Evolutionary conservation across 2,797 vertebrate genomes (phyloP).

Genomic region (Channallabes apus): DNA sequence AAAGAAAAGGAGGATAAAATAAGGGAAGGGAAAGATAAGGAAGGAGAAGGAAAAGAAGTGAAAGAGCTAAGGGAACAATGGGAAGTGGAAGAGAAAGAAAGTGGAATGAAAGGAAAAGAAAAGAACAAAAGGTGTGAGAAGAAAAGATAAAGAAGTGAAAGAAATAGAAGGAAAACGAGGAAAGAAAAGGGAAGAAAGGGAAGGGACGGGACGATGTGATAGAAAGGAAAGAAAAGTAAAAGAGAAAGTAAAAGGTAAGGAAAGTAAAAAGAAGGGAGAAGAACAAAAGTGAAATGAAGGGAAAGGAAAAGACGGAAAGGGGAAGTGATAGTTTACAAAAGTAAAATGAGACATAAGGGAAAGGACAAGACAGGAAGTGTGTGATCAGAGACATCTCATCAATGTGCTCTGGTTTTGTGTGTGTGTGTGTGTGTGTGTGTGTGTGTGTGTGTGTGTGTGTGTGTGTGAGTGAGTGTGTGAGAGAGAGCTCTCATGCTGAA

Average conservation of each 20-base stretch:
- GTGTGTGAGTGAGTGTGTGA: neutral
- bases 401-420: neutral
- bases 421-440: slow-evolving; percentile 23
- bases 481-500: neutral
- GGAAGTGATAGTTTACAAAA: neutral
- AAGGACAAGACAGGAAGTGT: neutral
- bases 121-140: too few relatives aligned
- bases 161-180: neutral
- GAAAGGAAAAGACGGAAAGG: neutral
- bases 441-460: neutral
- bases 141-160: neutral
- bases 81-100: neutral
- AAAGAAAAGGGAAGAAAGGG: neutral
- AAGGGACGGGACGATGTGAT: neutral
- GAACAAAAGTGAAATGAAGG: neutral
- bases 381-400: neutral
- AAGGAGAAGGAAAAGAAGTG: too few relatives aligned
- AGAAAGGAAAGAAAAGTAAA: neutral
- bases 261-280: neutral
- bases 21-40: accelerated
- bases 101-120: neutral
- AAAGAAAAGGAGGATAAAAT: neutral
- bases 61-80: neutral
- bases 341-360: too few relatives aligned
- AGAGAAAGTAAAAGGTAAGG: neutral